Base-by-base conservation (phyloP, 2,113 vertebrate genomes). In the Archilochus colubris region DNA sequence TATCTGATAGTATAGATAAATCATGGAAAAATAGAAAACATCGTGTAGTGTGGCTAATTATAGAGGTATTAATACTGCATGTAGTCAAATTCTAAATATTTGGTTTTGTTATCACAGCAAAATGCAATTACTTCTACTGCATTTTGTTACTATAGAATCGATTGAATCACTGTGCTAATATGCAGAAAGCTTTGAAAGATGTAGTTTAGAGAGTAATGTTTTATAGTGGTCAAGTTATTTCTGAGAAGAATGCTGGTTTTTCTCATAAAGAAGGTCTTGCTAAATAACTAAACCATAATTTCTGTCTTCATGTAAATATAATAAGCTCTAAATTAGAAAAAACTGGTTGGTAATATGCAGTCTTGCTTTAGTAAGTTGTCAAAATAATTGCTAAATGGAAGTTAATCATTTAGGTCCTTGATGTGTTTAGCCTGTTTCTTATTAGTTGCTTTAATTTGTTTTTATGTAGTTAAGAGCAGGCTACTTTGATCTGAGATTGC, bases 31-130 rank as follows among this genome's bases (percentile, higher is more conserved):
- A 97, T 89, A 91, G 92, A 96, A 96, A 97, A 33, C 83, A 78
- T 86, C 46, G 73, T 63, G 14, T 92, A 93, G 80, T 95, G 94
- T 96, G 73, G 63, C 84, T 98, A 97, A 97, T 98, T 98, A 95
- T 95, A 95, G 97, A 95, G 92, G 63, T 82, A 90, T 97, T 97
- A 95, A 96, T 97, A 94, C 28, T 73, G 30, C 66, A 44, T 82
- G 64, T 89, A 91, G 79, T 95, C 91, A 95, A 88, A 94, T 76
- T 91, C 81, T 95, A 95, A 97, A 95, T 84, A 97, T 95, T 97
- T 94, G 50, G n/a, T 23, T 43, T 82, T 96, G 50, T 85, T 81
- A 97, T 96, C 91, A 82, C 82, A 91, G 83, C 94, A 93, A 95
- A 97, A 96, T 73, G 77, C 96, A 94, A 93, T 96, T 97, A 96